These are phyloP conservation scores for Chloebia gouldiae DNA, from an alignment of 2,113 vertebrate genomes.

Conservation along the genomic window DNA sequence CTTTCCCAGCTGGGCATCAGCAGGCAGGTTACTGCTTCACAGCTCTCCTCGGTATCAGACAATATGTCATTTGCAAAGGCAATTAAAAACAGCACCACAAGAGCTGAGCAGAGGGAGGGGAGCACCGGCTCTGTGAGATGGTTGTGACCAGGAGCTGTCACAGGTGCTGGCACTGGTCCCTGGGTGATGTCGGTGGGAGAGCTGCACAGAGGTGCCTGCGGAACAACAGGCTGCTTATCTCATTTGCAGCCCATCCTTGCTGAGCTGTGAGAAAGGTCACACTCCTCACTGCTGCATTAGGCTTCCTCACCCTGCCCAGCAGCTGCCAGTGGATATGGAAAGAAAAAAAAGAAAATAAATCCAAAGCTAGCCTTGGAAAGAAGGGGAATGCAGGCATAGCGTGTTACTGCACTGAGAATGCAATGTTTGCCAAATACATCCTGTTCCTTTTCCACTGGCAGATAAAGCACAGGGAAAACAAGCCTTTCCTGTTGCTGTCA, in stretches of 20 bases:
- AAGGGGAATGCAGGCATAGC: not conserved
- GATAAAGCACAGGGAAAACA: not conserved
- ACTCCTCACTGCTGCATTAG: not conserved
- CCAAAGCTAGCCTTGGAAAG: not conserved
- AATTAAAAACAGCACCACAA: not conserved
- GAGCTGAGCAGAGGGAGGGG: not conserved
- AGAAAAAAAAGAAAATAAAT: not conserved
- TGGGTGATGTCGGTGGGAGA: not conserved
- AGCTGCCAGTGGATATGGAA: not conserved
- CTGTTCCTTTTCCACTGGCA: not conserved
- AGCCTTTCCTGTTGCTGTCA: not conserved
- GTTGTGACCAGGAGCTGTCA: not conserved
- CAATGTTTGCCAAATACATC: not conserved
- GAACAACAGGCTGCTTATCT: not conserved
- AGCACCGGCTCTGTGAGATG: not conserved
- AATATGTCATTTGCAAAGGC: not conserved
- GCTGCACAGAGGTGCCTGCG: not conserved
- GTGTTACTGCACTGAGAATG: not conserved
- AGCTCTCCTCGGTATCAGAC: not conserved
- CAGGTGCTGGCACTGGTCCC: not conserved
- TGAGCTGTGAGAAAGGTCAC: not conserved
- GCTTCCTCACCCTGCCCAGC: not conserved
- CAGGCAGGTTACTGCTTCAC: not conserved
- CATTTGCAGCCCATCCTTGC: not conserved
- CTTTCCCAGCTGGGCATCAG: not conserved